Evolutionary conservation across 2,888 invertebrate species (phyloP).

Genomic region (Thymelicus sylvestris): DNA sequence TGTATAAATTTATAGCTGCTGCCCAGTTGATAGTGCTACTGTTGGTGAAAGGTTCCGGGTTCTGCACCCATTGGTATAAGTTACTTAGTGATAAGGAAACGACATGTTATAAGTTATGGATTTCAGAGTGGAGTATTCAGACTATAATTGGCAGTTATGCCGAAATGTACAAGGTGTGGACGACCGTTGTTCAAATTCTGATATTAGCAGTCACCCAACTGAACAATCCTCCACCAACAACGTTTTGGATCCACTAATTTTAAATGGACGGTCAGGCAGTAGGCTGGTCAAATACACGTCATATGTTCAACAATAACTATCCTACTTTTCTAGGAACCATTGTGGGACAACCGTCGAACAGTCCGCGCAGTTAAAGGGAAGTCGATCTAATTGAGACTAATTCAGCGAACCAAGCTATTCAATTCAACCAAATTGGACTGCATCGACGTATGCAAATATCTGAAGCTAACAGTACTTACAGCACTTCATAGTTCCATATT

Average conservation of each 20-base stretch:
- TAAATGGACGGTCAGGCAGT: too few species aligned
- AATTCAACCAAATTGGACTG: conserved; percentile 6
- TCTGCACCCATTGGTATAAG: too few species aligned
- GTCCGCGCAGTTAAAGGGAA: not conserved
- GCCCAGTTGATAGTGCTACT: not conserved
- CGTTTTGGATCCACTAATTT: too few species aligned
- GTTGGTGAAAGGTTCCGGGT: not conserved
- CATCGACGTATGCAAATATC: not conserved
- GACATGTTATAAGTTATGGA: too few species aligned
- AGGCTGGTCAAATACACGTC: too few species aligned
- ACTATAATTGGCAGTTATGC: not conserved
- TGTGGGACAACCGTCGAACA: not conserved
- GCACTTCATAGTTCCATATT: not conserved
- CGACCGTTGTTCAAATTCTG: too few species aligned
- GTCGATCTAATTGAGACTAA: conserved; percentile 10
- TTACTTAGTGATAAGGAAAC: too few species aligned
- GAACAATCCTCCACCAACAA: too few species aligned
- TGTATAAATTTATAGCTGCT: not conserved
- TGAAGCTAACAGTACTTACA: conserved; percentile 3
- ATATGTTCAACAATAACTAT: not conserved
- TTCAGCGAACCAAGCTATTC: conserved; percentile 8
- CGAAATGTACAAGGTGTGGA: too few species aligned
- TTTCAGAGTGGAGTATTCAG: not conserved
- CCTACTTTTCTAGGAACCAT: conserved; percentile 2
- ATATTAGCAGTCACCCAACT: too few species aligned